These are phyloP conservation scores for Tyria jacobaeae DNA, from an alignment of 2,888 invertebrate genomes.

Conservation along the genomic window DNA sequence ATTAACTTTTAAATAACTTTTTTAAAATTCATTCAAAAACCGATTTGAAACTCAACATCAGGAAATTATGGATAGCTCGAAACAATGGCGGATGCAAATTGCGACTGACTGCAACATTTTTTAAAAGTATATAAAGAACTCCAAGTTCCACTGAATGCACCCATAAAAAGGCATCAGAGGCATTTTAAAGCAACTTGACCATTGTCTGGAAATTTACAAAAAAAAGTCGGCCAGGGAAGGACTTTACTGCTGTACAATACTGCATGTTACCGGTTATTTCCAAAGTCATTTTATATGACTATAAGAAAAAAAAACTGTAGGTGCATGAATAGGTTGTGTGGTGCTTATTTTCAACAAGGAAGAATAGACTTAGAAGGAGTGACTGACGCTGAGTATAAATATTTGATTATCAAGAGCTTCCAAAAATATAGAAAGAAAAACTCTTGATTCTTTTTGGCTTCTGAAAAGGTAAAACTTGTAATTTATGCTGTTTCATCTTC, in stretches of 20 bases:
- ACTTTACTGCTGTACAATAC: constrained; percentile 41
- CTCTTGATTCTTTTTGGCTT: neutral
- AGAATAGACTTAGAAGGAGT: too few relatives aligned
- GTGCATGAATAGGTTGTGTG: too few relatives aligned
- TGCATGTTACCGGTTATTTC: constrained; percentile 14
- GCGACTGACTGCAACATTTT: constrained; percentile 65
- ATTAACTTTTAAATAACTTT: too few relatives aligned
- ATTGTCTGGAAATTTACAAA: constrained; percentile 69
- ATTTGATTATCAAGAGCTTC: too few relatives aligned
- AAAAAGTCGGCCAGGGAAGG: constrained; percentile 65
- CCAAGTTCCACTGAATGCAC: constrained; percentile 69
- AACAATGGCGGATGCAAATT: constrained; percentile 84
- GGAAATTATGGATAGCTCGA: constrained; percentile 73
- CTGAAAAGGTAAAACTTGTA: neutral
- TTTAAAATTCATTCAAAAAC: too few relatives aligned
- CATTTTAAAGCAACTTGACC: constrained; percentile 66
- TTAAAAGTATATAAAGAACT: constrained; percentile 71
- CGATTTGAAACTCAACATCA: constrained; percentile 61
- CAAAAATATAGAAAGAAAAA: too few relatives aligned
- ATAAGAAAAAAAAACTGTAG: too few relatives aligned
- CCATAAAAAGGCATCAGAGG: constrained; percentile 64
- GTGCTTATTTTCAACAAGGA: too few relatives aligned
- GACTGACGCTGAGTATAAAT: too few relatives aligned
- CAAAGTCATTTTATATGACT: neutral
- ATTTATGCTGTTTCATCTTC: neutral